These are phyloP conservation scores for Cybosia mesomella DNA, from an alignment of 2,888 invertebrate species.

Conservation along the genomic window DNA sequence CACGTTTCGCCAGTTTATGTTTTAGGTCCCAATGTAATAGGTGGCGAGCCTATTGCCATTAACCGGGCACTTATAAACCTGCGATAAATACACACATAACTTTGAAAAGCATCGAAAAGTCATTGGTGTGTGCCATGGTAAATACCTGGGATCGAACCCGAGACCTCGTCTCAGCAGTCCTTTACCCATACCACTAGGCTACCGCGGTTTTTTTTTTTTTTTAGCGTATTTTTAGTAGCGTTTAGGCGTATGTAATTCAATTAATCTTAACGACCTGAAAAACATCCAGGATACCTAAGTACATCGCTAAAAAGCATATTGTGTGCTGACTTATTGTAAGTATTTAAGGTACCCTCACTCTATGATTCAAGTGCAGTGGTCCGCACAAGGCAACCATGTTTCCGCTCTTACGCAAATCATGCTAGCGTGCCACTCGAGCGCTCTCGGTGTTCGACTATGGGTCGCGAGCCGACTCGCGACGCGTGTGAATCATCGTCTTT, in stretches of 20 bases:
- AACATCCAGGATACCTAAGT: slow-evolving; percentile 47
- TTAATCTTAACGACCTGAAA: slow-evolving; percentile 54
- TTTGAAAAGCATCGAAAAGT: too few species aligned
- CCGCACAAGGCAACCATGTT: slow-evolving; percentile 60
- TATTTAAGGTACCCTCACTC: slow-evolving; percentile 28
- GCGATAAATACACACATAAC: too few species aligned
- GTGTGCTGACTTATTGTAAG: slow-evolving; percentile 32
- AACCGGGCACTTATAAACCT: too few species aligned
- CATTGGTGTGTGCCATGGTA: too few species aligned
- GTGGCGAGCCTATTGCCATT: too few species aligned
- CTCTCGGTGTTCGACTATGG: slow-evolving; percentile 49
- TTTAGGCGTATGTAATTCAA: slow-evolving; percentile 30
- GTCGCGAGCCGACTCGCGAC: slow-evolving; percentile 7
- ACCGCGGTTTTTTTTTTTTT: too few species aligned
- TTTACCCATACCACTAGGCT: too few species aligned
- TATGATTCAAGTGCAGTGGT: slow-evolving; percentile 54
- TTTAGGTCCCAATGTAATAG: too few species aligned
- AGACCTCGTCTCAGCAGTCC: too few species aligned
- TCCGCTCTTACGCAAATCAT: slow-evolving; percentile 63
- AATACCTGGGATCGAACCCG: too few species aligned
- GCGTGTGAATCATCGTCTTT: slow-evolving; percentile 53
- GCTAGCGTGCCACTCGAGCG: slow-evolving; percentile 48
- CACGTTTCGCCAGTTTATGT: too few species aligned
- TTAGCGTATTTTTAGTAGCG: too few species aligned
- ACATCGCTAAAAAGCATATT: slow-evolving; percentile 27